Conservation (phyloP, 2,888 invertebrate genomes). For the Sinelater perroti region DNA sequence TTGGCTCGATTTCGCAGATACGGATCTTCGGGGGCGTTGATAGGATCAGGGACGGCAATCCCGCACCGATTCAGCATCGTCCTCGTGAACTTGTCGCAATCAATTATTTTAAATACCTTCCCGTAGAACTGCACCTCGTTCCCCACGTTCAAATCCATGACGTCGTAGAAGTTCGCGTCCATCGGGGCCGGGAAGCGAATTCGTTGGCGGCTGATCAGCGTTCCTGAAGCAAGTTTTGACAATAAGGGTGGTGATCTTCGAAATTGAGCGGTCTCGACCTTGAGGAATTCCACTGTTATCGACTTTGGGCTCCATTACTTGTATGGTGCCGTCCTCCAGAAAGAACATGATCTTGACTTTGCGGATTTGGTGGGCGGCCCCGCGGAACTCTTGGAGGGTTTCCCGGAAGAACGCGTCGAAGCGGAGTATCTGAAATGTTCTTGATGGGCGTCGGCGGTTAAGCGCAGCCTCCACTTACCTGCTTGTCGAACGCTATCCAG, state of each 20-base stretch:
- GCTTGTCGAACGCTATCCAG: slow-evolving; percentile 89
- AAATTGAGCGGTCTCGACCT: no score
- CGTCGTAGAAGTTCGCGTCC: slow-evolving; percentile 80
- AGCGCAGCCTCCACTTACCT: slow-evolving; percentile 67
- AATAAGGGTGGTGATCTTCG: no score
- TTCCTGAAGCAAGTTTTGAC: slow-evolving; percentile 65
- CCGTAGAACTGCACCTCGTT: slow-evolving; percentile 82
- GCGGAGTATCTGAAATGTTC: slow-evolving; percentile 68
- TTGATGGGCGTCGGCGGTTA: no score
- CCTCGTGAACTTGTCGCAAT: slow-evolving; percentile 88
- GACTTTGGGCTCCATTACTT: slow-evolving; percentile 82
- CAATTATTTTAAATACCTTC: slow-evolving; percentile 80
- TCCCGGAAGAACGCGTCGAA: slow-evolving; percentile 85
- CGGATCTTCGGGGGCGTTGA: slow-evolving; percentile 66
- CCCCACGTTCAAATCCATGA: slow-evolving; percentile 88
- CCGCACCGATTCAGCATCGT: slow-evolving; percentile 86
- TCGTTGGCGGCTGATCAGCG: slow-evolving; percentile 82
- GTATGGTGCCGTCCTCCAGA: slow-evolving; percentile 91
- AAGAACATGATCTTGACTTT: slow-evolving; percentile 86
- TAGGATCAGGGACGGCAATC: slow-evolving; percentile 79
- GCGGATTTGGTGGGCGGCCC: slow-evolving; percentile 74
- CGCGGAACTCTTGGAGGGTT: slow-evolving; percentile 77
- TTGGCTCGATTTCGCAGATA: slow-evolving; percentile 61
- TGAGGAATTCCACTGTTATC: slow-evolving; percentile 87
- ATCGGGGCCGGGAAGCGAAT: slow-evolving; percentile 79